Evolutionary conservation across 2,888 invertebrate genomes (phyloP).

Genomic region (Nemurella pictetii): DNA sequence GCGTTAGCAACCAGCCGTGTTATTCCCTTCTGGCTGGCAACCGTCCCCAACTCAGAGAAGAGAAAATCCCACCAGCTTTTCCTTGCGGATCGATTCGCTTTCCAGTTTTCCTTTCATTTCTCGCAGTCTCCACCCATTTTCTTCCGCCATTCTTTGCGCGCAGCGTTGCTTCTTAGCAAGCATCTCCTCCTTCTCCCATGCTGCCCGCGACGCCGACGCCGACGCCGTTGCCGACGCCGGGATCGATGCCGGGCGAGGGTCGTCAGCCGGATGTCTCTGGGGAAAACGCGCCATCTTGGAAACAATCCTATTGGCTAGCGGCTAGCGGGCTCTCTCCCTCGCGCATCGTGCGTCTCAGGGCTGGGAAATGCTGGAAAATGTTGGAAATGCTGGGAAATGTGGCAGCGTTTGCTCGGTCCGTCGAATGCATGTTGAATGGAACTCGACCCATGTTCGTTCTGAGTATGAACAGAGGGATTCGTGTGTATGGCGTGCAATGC

Average conservation of each 20-base stretch:
- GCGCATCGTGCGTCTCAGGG: no score
- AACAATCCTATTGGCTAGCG: slow-evolving; percentile 6
- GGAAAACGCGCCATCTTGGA: slow-evolving; percentile 35
- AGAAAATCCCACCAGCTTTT: background rate
- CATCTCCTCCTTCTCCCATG: slow-evolving; percentile 11
- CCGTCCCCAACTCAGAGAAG: background rate
- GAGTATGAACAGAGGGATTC: no score
- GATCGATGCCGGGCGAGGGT: slow-evolving; percentile 36
- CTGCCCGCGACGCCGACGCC: slow-evolving; percentile 11
- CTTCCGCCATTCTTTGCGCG: slow-evolving; percentile 38
- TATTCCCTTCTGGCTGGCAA: background rate
- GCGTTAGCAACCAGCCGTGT: background rate
- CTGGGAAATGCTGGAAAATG: no score
- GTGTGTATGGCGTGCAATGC: no score
- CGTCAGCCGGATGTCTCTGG: background rate
- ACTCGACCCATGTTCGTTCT: no score
- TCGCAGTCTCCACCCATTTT: slow-evolving; percentile 37
- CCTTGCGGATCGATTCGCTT: background rate
- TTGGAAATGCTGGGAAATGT: no score
- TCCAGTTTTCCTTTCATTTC: slow-evolving; percentile 8
- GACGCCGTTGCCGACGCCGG: slow-evolving; percentile 22
- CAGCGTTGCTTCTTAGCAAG: background rate
- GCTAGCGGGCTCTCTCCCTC: background rate
- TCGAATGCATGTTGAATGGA: no score
- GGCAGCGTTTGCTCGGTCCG: no score